phyloP scores from a whole-genome alignment of 2,113 vertebrate genomes.

The Gambusia affinis region DNA sequence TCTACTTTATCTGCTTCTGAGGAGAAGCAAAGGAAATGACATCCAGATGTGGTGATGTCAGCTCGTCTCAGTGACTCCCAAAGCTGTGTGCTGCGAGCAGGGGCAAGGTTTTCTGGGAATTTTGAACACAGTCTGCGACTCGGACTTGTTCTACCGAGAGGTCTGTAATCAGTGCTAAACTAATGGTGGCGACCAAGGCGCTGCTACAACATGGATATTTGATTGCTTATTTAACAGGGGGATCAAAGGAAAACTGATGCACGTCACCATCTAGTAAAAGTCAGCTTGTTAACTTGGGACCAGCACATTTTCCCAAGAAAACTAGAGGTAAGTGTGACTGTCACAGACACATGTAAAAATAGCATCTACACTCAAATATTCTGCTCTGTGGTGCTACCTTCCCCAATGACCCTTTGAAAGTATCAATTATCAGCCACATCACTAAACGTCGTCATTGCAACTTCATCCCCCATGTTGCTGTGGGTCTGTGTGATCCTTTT shows the following conservation, averaged over 20 bases:
- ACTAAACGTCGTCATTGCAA: slow-evolving; percentile 49
- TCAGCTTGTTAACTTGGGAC: slow-evolving; percentile 2
- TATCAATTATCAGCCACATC: slow-evolving; percentile 46
- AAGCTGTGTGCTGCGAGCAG: slow-evolving; percentile 29
- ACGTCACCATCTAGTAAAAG: slow-evolving; percentile 22
- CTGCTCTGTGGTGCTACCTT: slow-evolving; percentile 23
- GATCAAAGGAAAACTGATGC: slow-evolving; percentile 31
- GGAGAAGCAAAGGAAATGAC: slow-evolving; percentile 53
- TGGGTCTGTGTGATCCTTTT: slow-evolving; percentile 50
- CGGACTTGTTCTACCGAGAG: slow-evolving; percentile 38
- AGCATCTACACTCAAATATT: slow-evolving; percentile 23
- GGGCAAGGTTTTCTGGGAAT: slow-evolving; percentile 47
- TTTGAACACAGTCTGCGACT: slow-evolving; percentile 33
- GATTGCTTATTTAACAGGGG: slow-evolving; percentile 29
- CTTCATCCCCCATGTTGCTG: slow-evolving; percentile 36
- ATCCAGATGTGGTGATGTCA: slow-evolving; percentile 79
- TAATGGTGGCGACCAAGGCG: slow-evolving; percentile 3
- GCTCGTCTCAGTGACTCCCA: slow-evolving; percentile 35
- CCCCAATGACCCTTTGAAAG: slow-evolving; percentile 30
- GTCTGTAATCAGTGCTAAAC: slow-evolving; percentile 58
- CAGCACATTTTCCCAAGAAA: slow-evolving; percentile 9
- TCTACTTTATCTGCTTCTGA: slow-evolving; percentile 39
- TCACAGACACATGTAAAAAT: slow-evolving; percentile 15
- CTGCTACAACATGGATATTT: slow-evolving; percentile 15
- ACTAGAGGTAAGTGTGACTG: not conserved